Conservation (phyloP, 2,797 vertebrate genomes). For the Apogon hyalosoma region DNA sequence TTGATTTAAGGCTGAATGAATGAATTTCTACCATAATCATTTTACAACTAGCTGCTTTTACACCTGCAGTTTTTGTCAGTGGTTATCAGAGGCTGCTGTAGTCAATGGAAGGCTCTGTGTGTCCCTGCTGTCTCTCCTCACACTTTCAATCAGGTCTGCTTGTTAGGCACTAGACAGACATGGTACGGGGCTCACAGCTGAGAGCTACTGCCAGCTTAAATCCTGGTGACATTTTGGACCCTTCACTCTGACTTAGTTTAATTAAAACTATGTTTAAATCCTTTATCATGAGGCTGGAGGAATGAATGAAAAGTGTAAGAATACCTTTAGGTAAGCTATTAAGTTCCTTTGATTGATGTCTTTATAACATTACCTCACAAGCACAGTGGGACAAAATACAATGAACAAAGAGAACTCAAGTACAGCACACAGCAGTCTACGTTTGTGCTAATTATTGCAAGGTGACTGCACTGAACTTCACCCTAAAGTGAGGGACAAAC, state of each 20-base stretch:
- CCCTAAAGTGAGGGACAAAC: background rate
- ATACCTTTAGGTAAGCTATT: background rate
- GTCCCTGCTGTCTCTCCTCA: conserved; percentile 14
- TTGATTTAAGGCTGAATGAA: too few species aligned
- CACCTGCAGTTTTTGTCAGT: conserved; percentile 6
- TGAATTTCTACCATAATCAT: background rate
- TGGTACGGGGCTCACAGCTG: background rate
- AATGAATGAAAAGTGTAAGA: background rate
- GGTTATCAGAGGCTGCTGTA: conserved; percentile 26
- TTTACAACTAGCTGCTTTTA: conserved; percentile 30
- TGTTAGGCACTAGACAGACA: conserved; percentile 19
- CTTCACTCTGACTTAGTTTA: conserved; percentile 35
- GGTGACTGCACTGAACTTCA: too few species aligned
- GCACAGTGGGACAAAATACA: background rate
- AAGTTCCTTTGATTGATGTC: background rate
- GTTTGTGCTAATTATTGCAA: background rate
- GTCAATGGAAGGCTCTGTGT: conserved; percentile 22
- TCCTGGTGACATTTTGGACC: conserved; percentile 27
- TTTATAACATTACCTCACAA: background rate
- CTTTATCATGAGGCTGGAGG: background rate
- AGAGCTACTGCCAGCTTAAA: conserved; percentile 19
- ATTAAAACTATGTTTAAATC: conserved; percentile 33
- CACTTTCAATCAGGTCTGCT: conserved; percentile 24
- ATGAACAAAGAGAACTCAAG: background rate
- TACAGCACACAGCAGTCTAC: background rate